Conservation (phyloP, 2,113 vertebrate species). For the Chascanopsetta lugubris region DNA sequence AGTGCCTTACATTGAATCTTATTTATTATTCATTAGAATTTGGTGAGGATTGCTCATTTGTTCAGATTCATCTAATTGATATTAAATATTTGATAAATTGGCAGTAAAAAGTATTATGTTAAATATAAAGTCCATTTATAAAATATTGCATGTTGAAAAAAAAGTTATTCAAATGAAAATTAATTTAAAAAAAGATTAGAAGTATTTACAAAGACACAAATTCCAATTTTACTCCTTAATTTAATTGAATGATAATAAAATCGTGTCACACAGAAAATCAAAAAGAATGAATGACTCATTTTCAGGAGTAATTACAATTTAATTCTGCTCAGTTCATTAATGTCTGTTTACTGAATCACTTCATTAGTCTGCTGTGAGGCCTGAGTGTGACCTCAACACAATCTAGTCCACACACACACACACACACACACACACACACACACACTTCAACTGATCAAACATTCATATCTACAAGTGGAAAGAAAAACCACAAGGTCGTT, state of each 20-base stretch:
- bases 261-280: background rate
- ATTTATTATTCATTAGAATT: no score
- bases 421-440: constrained; percentile 16
- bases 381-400: background rate
- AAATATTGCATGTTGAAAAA: no score
- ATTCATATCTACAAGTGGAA: constrained; percentile 8
- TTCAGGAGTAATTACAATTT: background rate
- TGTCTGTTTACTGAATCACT: background rate
- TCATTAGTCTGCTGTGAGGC: constrained; percentile 1
- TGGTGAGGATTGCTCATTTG: no score
- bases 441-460: constrained; percentile 14
- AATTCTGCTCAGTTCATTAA: background rate
- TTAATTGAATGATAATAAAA: no score
- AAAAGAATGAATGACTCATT: background rate
- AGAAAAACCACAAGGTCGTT: constrained; percentile 30
- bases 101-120: no score
- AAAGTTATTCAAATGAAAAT: no score
- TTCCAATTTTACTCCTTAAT: no score
- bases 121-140: no score
- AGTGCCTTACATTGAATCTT: no score
- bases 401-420: constrained; percentile 4
- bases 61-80: no score
- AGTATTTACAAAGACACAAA: constrained; percentile 7
- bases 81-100: no score
- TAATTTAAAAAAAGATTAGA: no score